Evolutionary conservation across 2,797 vertebrate genomes (phyloP), one percentile per base, ranked within the genome.

Genomic region (Manis pentadactyla): DNA sequence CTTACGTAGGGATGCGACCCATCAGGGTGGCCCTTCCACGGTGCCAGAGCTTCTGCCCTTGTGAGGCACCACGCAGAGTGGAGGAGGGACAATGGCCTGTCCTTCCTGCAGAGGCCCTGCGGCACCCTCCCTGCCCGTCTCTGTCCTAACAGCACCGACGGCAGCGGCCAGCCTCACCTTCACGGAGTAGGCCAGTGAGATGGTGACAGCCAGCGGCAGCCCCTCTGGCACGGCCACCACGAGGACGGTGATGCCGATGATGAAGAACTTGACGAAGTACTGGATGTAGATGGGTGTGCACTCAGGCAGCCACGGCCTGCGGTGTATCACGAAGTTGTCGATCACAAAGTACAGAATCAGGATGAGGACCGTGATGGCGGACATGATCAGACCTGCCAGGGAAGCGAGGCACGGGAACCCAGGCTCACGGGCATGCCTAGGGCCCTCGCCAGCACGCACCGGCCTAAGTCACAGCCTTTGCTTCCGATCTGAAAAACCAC

Each of bases 181-280:
- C 27, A 99, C 99, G 0, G 99, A 99, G 97, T 99, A 99, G 29
- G 99, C 99, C 97, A 99, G 97, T 5, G 99, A 99, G 98, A 99
- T 99, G 97, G 99, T 99, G 96, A 99, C 99, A 0, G 99, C 99
- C 29, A 99, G 98, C 0, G 99, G 99, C 78, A 99, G 98, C 11
- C 99, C 99, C 97, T 99, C 99, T 0, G 99, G 99, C 87, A 99
- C 99, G 0, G 99, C 99, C 90, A 99, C 99, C 90, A 99, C 99
- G 91, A 99, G 97, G 57, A 99, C 99, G 0, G 99, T 99, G 97
- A 99, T 99, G 0, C 99, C 99, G 0, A 99, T 99, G 98, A 99
- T 99, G 98, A 99, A 99, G 99, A 99, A 99, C 98, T 99, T 99
- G 96, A 99, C 99, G 0, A 99, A 99, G 98, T 99, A 99, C 96